Percentiles rank a stretch among this genome's conserved stretches.
Evolutionary conservation across 2,113 vertebrate species (phyloP).

Genomic region (Bufo bufo): DNA sequence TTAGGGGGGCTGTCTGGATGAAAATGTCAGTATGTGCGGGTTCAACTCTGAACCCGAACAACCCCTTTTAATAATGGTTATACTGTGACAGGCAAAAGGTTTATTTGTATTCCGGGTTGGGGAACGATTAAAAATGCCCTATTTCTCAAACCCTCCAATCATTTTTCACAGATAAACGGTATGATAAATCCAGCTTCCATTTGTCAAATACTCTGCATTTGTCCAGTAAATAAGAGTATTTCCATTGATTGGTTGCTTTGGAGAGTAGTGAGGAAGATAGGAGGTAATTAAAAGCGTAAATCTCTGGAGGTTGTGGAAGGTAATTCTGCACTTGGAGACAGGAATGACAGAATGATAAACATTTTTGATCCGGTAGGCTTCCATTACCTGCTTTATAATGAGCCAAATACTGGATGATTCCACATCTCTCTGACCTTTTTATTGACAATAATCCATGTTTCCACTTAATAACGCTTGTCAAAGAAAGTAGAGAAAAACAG

Average conservation of each 20-base stretch:
- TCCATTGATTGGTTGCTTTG: constrained; percentile 72
- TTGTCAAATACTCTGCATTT: constrained; percentile 71
- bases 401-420: constrained; percentile 12
- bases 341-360: constrained; percentile 80
- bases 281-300: constrained; percentile 82
- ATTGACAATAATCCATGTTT: constrained; percentile 37
- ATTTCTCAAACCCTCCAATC: constrained; percentile 55
- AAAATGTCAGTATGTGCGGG: too few relatives aligned
- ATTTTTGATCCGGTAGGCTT: constrained; percentile 61
- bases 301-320: constrained; percentile 71
- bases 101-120: neutral
- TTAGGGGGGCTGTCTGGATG: too few relatives aligned
- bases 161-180: constrained; percentile 66
- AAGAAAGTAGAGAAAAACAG: neutral
- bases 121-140: constrained; percentile 56
- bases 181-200: constrained; percentile 59
- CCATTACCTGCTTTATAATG: constrained; percentile 31
- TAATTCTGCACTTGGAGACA: constrained; percentile 75
- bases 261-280: constrained; percentile 71
- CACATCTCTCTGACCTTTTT: constrained; percentile 19
- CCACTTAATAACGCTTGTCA: constrained; percentile 4
- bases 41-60: too few relatives aligned
- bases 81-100: neutral
- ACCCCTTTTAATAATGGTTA: neutral
- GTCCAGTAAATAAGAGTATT: constrained; percentile 72